Evolutionary conservation across 2,888 invertebrate species (phyloP).

Genomic region (Drosophila limbata): DNA sequence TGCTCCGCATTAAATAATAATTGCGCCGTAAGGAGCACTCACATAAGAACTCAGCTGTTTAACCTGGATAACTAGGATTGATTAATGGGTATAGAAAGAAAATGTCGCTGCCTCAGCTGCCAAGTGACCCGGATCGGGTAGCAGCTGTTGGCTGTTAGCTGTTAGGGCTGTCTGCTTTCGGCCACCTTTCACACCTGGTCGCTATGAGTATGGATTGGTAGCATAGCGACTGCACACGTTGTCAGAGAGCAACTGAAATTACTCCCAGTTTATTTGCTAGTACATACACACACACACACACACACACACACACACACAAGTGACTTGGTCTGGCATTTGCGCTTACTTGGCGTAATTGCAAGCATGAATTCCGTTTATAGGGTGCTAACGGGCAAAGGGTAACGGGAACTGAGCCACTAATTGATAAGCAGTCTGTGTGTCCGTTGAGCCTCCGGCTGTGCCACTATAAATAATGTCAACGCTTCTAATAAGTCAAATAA

Average conservation of each 20-base stretch:
- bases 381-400: neutral
- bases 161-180: neutral
- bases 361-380: slow-evolving; percentile 15
- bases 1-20: neutral
- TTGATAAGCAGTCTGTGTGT: slow-evolving; percentile 28
- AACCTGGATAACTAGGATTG: neutral
- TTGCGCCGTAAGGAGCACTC: slow-evolving; percentile 2
- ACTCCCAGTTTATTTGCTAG: slow-evolving; percentile 35
- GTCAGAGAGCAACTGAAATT: slow-evolving; percentile 21
- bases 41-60: neutral
- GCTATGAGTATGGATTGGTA: neutral
- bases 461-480: slow-evolving; percentile 13
- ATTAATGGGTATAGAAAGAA: slow-evolving; percentile 15
- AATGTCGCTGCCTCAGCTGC: slow-evolving; percentile 33
- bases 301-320: slow-evolving; percentile 13
- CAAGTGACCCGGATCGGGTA: slow-evolving; percentile 43
- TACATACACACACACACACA: too few relatives aligned
- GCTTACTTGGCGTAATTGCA: slow-evolving; percentile 41
- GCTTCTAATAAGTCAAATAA: slow-evolving; percentile 18
- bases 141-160: slow-evolving; percentile 4
- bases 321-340: slow-evolving; percentile 22
- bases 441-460: neutral
- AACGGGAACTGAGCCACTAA: slow-evolving; percentile 19
- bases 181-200: slow-evolving; percentile 20
- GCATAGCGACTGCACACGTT: slow-evolving; percentile 12